A percentile compares a stretch with the other conserved stretches of the same genome.
These are phyloP conservation scores for Cinara cedri DNA, from an alignment of 2,888 invertebrate genomes.

Conservation along the genomic window DNA sequence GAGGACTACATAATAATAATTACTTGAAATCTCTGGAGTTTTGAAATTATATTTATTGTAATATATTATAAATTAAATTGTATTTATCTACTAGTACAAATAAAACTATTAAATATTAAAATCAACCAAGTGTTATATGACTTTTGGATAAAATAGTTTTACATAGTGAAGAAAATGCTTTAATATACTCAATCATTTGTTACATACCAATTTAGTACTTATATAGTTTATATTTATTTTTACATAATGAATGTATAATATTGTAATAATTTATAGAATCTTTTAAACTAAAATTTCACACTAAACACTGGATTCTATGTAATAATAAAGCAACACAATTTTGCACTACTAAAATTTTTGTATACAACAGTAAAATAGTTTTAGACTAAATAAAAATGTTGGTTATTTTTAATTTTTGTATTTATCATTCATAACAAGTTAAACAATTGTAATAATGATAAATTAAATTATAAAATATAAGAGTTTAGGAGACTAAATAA, in stretches of 20 bases:
- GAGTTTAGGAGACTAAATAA: slow-evolving; percentile 38
- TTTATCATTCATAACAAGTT: slow-evolving; percentile 42
- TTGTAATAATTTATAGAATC: slow-evolving; percentile 44
- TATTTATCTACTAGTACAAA: slow-evolving; percentile 19
- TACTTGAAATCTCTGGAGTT: slow-evolving; percentile 33
- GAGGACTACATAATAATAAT: slow-evolving; percentile 19
- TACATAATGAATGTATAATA: slow-evolving; percentile 30
- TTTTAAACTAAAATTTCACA: slow-evolving; percentile 47
- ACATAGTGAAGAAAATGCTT: slow-evolving; percentile 21
- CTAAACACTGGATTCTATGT: slow-evolving; percentile 29
- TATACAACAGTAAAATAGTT: slow-evolving; percentile 41
- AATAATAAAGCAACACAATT: slow-evolving; percentile 39
- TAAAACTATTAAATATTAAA: slow-evolving; percentile 7
- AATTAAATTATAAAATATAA: slow-evolving; percentile 22
- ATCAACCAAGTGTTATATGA: background rate
- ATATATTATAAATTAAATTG: too few relatives aligned
- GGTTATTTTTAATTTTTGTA: slow-evolving; percentile 13
- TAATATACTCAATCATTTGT: slow-evolving; percentile 37
- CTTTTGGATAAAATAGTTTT: slow-evolving; percentile 13
- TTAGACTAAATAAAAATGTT: slow-evolving; percentile 26
- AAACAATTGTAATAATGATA: slow-evolving; percentile 23
- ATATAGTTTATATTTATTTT: slow-evolving; percentile 43
- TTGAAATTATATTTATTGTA: slow-evolving; percentile 16
- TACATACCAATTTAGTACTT: slow-evolving; percentile 35
- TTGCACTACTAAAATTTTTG: slow-evolving; percentile 36